Evolutionary conservation across 1,140 invertebrate species (phyloP), one percentile per base, ranked within the genome.

Genomic region (Pogonomyrmex californicus): DNA sequence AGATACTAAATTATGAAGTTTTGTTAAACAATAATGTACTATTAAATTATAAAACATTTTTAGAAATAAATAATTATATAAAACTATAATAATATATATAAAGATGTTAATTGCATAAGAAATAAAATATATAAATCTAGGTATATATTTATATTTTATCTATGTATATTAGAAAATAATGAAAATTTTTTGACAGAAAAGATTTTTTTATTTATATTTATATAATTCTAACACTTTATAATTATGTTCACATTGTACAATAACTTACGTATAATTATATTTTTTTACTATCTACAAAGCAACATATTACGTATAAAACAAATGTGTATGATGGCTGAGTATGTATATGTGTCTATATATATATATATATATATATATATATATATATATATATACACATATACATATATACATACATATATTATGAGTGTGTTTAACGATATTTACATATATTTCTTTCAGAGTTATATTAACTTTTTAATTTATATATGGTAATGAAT

Each of bases 251-350:
- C 63, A 88, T 56, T 58, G 76, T 87, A 87, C 77, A 88, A 75
- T 88, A 86, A 82, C 54, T 88, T 87, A 62, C 54, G 10, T 83
- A 49, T 70, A 83, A 70, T 83, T 54, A 71, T 66, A 88, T 47
- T 54, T 83, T 60, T 87, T 81, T 73, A 70, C 44, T 87, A 88
- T 88, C 85, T 88, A 88, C 77, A 87, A 87, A 88, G 77, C 85
- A 51, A 88, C 75, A 75, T 49, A 87, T 87, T 88, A 83, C 63
- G 7, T 71, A 86, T 86, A 41, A 60, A 88, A 87, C n/a, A 78
- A 56, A 54, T 56, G 66, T 86, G 51, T 38, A 58, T 44, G 38
- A 6, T 86, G 30, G n/a, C 41, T 14, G 23, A 23, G 23, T 23
- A 23, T 87, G 66, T 87, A 51, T 73, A 38, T 73, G 70, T 73